Percentiles rank a stretch among this genome's conserved stretches.
Conservation (phyloP, 1,140 invertebrate genomes). For the Drosophila mojavensis region DNA sequence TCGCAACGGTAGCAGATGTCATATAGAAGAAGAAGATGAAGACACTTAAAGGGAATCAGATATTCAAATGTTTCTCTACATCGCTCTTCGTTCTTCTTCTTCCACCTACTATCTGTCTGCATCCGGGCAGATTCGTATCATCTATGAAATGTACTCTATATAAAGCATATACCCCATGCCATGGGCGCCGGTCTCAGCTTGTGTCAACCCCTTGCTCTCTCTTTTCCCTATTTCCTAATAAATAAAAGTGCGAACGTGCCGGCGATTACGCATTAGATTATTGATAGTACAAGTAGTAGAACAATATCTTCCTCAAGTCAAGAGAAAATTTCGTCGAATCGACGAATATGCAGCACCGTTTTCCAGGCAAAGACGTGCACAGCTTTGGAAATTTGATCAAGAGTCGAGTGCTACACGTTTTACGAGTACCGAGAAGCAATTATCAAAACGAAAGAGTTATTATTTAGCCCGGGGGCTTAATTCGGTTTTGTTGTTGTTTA, state of each 20-base stretch:
- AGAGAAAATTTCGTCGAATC: slow-evolving; percentile 59
- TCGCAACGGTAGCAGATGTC: slow-evolving; percentile 16
- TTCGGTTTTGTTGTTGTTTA: slow-evolving; percentile 8
- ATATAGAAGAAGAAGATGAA: neutral
- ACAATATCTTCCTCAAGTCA: slow-evolving; percentile 50
- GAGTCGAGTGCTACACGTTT: slow-evolving; percentile 62
- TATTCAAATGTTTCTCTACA: neutral
- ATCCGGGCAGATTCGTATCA: too few relatives aligned
- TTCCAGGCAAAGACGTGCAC: slow-evolving; percentile 64
- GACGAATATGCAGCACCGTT: slow-evolving; percentile 46
- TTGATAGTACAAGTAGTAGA: slow-evolving; percentile 41
- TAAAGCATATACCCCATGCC: too few relatives aligned
- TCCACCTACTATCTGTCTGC: too few relatives aligned
- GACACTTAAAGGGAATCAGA: neutral
- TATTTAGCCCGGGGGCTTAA: slow-evolving; percentile 39
- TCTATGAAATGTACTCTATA: too few relatives aligned
- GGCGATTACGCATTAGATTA: slow-evolving; percentile 56
- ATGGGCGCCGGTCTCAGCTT: neutral
- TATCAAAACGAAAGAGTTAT: slow-evolving; percentile 65
- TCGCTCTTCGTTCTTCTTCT: neutral
- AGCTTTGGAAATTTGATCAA: slow-evolving; percentile 29
- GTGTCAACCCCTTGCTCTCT: too few relatives aligned
- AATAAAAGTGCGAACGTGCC: slow-evolving; percentile 48
- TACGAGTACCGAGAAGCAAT: slow-evolving; percentile 57
- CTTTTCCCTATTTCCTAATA: slow-evolving; percentile 3